Evolutionary conservation across 2,797 vertebrate genomes (phyloP).

Genomic region (Pangasius sanitwongsei): DNA sequence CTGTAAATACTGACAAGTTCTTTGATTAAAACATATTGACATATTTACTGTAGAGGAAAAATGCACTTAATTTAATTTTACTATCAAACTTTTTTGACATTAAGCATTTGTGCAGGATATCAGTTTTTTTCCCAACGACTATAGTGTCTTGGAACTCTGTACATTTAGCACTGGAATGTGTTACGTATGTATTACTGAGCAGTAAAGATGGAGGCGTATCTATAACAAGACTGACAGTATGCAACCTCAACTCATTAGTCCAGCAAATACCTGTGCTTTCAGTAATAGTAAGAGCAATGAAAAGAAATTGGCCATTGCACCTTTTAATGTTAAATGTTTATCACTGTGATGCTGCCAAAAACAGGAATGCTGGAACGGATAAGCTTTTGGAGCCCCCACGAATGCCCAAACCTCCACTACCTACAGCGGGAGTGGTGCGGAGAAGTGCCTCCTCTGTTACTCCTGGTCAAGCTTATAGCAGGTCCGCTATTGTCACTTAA

Average conservation of each 20-base stretch:
- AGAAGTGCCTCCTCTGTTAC: constrained; percentile 68
- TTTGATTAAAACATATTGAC: neutral
- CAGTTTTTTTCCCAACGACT: neutral
- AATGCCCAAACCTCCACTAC: constrained; percentile 64
- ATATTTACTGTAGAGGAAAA: neutral
- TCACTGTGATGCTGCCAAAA: neutral
- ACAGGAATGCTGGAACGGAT: constrained; percentile 57
- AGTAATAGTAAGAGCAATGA: neutral
- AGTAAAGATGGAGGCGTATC: neutral
- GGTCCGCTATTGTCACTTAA: constrained; percentile 50
- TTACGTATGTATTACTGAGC: neutral
- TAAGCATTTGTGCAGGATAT: neutral
- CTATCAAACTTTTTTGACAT: neutral
- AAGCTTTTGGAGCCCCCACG: constrained; percentile 45
- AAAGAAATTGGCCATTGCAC: neutral
- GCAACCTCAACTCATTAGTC: neutral
- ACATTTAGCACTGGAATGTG: neutral
- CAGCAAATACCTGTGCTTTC: neutral
- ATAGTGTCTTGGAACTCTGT: neutral
- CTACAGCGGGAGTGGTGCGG: constrained; percentile 53
- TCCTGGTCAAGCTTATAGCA: constrained; percentile 51
- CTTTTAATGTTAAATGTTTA: neutral
- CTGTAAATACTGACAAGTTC: neutral
- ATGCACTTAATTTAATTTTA: neutral
- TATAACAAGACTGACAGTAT: constrained; percentile 2